Conservation (phyloP, 2,797 vertebrate genomes). For the Sparidentex hasta region DNA sequence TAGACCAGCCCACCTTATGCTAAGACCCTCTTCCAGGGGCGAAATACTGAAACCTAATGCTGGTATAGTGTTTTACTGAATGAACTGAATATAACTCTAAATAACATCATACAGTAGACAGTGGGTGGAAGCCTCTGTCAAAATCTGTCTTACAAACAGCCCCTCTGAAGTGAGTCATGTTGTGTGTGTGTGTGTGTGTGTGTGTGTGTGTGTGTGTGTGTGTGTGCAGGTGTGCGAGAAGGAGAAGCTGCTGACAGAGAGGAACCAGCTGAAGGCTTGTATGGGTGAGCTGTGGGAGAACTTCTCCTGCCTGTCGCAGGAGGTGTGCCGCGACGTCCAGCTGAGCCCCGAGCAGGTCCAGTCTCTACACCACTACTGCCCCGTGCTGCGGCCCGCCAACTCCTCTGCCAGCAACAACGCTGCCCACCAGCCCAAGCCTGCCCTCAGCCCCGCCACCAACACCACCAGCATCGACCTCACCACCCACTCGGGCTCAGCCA, state of each 20-base stretch:
- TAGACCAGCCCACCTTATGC: no score
- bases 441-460: conserved; percentile 80
- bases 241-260: conserved; percentile 96
- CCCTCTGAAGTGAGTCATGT: background rate
- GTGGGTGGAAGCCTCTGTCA: background rate
- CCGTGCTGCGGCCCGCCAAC: conserved; percentile 91
- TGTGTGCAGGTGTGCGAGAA: conserved; percentile 94
- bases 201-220: conserved; percentile 17
- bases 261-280: conserved; percentile 97
- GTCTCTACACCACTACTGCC: conserved; percentile 96
- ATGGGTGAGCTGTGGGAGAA: conserved; percentile 99
- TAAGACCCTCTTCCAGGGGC: no score
- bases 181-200: background rate
- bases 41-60: no score
- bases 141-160: background rate
- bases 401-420: conserved; percentile 81
- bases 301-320: conserved; percentile 98
- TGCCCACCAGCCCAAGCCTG: conserved; percentile 68
- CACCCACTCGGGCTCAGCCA: conserved; percentile 83
- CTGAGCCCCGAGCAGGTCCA: conserved; percentile 96
- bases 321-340: conserved; percentile 97
- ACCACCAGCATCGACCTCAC: conserved; percentile 90
- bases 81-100: no score
- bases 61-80: no score
- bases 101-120: background rate